Percentiles rank a stretch among this genome's conserved stretches.
These are phyloP conservation scores for Phyllostomus discolor DNA, from an alignment of 2,113 vertebrate species.

Conservation along the genomic window DNA sequence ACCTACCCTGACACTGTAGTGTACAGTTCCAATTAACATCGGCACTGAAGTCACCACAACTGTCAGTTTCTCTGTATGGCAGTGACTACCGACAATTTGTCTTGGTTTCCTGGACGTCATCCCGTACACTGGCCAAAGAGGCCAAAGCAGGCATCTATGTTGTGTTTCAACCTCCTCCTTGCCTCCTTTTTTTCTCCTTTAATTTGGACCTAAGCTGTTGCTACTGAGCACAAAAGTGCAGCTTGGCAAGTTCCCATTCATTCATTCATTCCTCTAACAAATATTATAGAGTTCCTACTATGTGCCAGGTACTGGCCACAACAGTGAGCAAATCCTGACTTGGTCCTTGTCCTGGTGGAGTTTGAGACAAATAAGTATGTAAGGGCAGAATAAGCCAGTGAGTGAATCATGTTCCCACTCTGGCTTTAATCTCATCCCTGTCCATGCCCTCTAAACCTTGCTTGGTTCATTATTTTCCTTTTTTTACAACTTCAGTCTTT, in stretches of 20 bases:
- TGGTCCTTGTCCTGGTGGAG: background rate
- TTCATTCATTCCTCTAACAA: background rate
- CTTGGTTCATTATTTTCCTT: background rate
- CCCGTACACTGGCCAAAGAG: constrained; percentile 29
- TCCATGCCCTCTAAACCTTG: background rate
- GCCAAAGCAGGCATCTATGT: background rate
- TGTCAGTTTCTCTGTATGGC: constrained; percentile 44
- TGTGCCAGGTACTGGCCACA: background rate
- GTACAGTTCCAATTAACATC: constrained; percentile 54
- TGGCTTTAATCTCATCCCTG: background rate
- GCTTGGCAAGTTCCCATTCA: background rate
- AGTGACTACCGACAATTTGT: constrained; percentile 48
- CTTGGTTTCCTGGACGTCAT: constrained; percentile 50
- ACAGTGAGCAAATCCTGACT: background rate
- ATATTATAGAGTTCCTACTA: background rate
- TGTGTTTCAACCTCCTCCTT: background rate
- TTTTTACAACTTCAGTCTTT: background rate
- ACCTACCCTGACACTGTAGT: constrained; percentile 22
- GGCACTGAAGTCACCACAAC: constrained; percentile 57
- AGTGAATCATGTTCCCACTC: background rate
- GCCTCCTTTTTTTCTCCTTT: background rate
- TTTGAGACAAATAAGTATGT: background rate
- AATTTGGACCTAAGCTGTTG: constrained; percentile 10
- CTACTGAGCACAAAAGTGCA: background rate
- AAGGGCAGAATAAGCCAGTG: background rate